Evolutionary conservation across 2,797 vertebrate genomes (phyloP).

Genomic region (Gouania willdenowi): DNA sequence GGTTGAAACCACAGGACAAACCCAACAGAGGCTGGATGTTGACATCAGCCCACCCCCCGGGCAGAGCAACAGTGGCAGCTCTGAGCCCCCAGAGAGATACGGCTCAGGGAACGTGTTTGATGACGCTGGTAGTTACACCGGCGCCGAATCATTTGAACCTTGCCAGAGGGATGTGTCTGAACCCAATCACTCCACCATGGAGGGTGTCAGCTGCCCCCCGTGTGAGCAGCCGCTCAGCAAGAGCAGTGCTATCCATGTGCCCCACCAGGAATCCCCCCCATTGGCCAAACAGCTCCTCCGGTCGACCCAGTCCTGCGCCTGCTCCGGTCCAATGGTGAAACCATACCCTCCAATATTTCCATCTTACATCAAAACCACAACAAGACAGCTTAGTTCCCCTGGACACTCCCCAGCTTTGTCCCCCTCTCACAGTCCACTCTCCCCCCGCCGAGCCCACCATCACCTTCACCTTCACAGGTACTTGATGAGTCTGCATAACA

Average conservation of each 20-base stretch:
- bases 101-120: slow-evolving; percentile 25
- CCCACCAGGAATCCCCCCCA: slow-evolving; percentile 66
- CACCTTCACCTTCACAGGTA: slow-evolving; percentile 63
- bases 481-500: too few relatives aligned
- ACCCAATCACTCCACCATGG: background rate
- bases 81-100: slow-evolving; percentile 3
- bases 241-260: slow-evolving; percentile 51
- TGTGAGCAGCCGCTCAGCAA: slow-evolving; percentile 32
- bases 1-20: slow-evolving; percentile 7
- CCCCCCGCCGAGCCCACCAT: slow-evolving; percentile 70
- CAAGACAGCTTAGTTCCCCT: slow-evolving; percentile 89
- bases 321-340: slow-evolving; percentile 68
- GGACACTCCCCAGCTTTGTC: slow-evolving; percentile 83
- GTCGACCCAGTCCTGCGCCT: slow-evolving; percentile 40
- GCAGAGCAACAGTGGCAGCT: slow-evolving; percentile 6
- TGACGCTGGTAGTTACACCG: slow-evolving; percentile 30
- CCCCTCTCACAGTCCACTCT: slow-evolving; percentile 84
- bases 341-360: slow-evolving; percentile 84
- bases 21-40: slow-evolving; percentile 11
- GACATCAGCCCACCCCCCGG: background rate
- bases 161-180: slow-evolving; percentile 36
- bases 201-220: background rate
- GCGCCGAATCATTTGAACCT: slow-evolving; percentile 55
- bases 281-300: slow-evolving; percentile 66
- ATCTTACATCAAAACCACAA: slow-evolving; percentile 94